Conservation (phyloP, 2,888 invertebrate species). For the Mycalesis mineus region DNA sequence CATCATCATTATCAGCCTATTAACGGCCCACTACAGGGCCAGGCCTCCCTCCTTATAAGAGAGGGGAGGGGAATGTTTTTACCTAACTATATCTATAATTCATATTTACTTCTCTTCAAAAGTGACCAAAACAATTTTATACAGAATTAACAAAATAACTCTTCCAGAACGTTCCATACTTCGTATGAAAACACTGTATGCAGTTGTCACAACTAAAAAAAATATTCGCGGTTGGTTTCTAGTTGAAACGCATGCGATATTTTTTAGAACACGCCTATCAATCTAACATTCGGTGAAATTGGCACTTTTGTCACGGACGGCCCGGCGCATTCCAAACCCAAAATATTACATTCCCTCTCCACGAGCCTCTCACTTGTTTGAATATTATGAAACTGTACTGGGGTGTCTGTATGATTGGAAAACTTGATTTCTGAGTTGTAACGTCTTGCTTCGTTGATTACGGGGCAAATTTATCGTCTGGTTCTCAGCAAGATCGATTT, state of each 20-base stretch:
- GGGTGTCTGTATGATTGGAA: not conserved
- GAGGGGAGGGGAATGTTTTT: no score
- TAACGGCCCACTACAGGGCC: no score
- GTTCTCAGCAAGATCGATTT: no score
- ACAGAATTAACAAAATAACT: not conserved
- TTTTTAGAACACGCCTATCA: conserved; percentile 20
- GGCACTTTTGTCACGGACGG: conserved; percentile 17
- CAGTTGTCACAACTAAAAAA: not conserved
- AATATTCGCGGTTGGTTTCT: not conserved
- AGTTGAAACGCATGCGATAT: not conserved
- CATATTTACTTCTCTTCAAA: not conserved
- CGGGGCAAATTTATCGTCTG: no score
- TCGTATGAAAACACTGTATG: not conserved
- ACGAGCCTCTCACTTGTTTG: conserved; percentile 11
- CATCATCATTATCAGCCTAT: no score
- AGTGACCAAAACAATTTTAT: not conserved
- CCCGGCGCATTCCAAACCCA: conserved; percentile 11
- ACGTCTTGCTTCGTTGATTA: no score
- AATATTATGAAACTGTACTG: conserved; percentile 3
- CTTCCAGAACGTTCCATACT: not conserved
- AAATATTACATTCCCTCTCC: conserved; percentile 19
- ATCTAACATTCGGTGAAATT: conserved; percentile 23
- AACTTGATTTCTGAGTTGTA: not conserved
- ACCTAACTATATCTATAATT: no score
- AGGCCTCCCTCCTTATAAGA: no score